Conservation (phyloP, 2,797 vertebrate genomes). For the Setipinna tenuifilis region DNA sequence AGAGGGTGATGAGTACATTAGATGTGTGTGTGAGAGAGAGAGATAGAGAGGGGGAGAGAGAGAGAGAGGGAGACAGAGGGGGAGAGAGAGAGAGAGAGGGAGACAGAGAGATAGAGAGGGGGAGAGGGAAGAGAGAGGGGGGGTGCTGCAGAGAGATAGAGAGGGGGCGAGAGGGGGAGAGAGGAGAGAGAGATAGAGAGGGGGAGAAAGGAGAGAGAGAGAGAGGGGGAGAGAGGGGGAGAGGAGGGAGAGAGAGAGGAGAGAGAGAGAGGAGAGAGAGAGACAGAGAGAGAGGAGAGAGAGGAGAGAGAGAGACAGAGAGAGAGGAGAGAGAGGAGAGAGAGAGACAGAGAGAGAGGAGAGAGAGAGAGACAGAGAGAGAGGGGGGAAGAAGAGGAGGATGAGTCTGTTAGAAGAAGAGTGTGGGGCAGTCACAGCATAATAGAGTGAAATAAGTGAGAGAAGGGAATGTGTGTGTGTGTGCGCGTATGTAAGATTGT, state of each 20-base stretch:
- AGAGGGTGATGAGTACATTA: too few species aligned
- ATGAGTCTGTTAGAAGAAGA: constrained; percentile 24
- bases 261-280: background rate
- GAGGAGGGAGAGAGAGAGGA: background rate
- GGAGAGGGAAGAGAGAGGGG: background rate
- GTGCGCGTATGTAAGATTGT: background rate
- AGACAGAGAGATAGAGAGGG: background rate
- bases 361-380: background rate
- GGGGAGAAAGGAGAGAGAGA: too few species aligned
- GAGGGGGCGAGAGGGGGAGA: background rate
- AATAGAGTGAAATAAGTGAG: background rate
- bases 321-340: too few species aligned
- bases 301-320: background rate
- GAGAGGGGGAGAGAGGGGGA: background rate
- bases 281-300: background rate
- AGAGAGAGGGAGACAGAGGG: too few species aligned
- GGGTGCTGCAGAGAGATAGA: too few species aligned
- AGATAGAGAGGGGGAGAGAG: too few species aligned
- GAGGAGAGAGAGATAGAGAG: background rate
- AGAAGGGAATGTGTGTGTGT: constrained; percentile 4
- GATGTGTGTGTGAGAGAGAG: too few species aligned
- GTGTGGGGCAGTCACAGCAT: too few species aligned
- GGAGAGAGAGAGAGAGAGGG: too few species aligned
- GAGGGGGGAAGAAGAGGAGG: constrained; percentile 14
- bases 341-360: background rate